Base-by-base conservation (phyloP, 2,797 vertebrate species). In the Lophotriccus pileatus region DNA sequence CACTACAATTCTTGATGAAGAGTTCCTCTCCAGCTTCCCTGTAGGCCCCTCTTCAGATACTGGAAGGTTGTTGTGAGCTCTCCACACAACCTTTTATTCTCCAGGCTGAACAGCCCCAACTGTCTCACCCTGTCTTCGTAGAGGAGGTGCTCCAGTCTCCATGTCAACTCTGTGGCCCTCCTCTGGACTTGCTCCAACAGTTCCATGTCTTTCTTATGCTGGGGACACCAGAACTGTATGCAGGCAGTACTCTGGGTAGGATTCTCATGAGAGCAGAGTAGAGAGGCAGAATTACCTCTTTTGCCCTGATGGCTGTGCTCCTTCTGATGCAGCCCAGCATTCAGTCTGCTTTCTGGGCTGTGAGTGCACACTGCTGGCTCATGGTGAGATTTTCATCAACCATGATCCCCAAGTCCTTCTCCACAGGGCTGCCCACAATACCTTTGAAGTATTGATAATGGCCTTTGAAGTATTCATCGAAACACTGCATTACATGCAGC, bases 351-450 rank as follows among this genome's bases (percentile, higher is more conserved):
- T 64, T 44, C n/a, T 64, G n/a, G 36, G 10, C 44, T 83, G 24
- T 8, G 22, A n/a, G 36, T 37, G 37, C 50, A 7, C 12, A 1
- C 44, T 27, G 12, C 44, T 0, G 1, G 14, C 20, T 58, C 14
- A 2, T 52, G 14, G 16, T 32, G 37, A 34, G 11, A 18, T 63
- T 63, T 77, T 34, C 0, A 3, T 44, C 49, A 50, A 9, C 43
- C 5, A 17, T 69, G 30, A 37, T n/a, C 24, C 16, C n/a, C 21
- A 70, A 58, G 56, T 70, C 49, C n/a, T 68, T 60, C 30, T 56
- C 30, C 2, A 6, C 14, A 27, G 20, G 18, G 21, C 14, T 70
- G 14, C 20, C 39, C 21, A 77, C 28, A 46, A 14, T 77, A 32
- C 8, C 24, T 70, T 52, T 52, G 13, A 52, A 52, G 5, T 64